Evolutionary conservation across 2,888 invertebrate species (phyloP).

Genomic region (Sphaeridia pumilis): DNA sequence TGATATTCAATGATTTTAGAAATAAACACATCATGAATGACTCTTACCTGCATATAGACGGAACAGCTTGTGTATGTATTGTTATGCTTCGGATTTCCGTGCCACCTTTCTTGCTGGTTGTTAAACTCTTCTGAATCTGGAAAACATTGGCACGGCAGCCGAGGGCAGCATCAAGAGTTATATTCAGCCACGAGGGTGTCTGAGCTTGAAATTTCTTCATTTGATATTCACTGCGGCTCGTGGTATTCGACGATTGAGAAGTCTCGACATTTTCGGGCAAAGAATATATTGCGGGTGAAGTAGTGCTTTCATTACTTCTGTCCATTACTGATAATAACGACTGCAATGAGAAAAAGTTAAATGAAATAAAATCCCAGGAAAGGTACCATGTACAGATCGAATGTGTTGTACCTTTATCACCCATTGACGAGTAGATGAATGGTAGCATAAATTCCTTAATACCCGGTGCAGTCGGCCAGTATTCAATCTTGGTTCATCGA

Average conservation of each 20-base stretch:
- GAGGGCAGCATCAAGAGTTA: conserved; percentile 67
- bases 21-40: too few species aligned
- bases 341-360: too few species aligned
- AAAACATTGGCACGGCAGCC: conserved; percentile 73
- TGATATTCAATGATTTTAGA: too few species aligned
- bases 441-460: conserved; percentile 67
- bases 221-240: neutral
- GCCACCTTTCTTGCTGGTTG: conserved; percentile 44
- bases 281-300: neutral
- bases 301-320: conserved; percentile 46
- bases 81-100: conserved; percentile 41
- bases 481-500: conserved; percentile 70
- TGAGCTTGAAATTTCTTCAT: conserved; percentile 13
- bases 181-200: conserved; percentile 55
- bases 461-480: conserved; percentile 65
- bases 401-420: conserved; percentile 52
- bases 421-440: conserved; percentile 70
- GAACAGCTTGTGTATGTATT: conserved; percentile 71
- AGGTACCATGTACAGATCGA: too few species aligned
- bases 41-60: conserved; percentile 52
- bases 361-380: too few species aligned
- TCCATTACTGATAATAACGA: conserved; percentile 56
- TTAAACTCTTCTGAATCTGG: conserved; percentile 48
- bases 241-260: neutral
- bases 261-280: neutral